Percentiles rank a stretch among this genome's conserved stretches.
Conservation (phyloP, 1,140 invertebrate genomes). For the Onthophagus taurus region DNA sequence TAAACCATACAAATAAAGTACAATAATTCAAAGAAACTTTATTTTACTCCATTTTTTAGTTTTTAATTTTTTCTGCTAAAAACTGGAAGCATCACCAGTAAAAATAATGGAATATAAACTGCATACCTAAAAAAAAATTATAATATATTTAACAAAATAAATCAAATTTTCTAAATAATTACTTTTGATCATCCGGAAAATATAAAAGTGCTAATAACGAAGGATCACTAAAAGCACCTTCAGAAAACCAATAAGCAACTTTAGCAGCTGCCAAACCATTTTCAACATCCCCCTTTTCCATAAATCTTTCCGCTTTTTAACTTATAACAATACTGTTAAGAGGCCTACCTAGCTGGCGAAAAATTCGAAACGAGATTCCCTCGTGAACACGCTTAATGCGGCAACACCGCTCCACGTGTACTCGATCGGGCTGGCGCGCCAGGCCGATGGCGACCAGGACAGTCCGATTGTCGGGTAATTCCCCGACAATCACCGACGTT, state of each 20-base stretch:
- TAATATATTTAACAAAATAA: conserved; percentile 10
- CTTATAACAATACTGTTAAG: no score
- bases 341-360: no score
- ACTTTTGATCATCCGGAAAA: conserved; percentile 98
- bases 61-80: conserved; percentile 36
- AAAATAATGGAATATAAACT: conserved; percentile 93
- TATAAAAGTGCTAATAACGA: conserved; percentile 90
- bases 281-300: conserved; percentile 46
- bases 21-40: not conserved
- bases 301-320: conserved; percentile 45
- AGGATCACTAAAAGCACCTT: conserved; percentile 75
- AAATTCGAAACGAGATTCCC: no score
- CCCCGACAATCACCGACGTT: no score
- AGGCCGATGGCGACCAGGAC: no score
- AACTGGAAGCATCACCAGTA: conserved; percentile 91
- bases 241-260: conserved; percentile 60
- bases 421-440: no score
- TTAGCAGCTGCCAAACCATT: conserved; percentile 54
- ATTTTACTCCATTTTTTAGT: not conserved
- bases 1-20: not conserved
- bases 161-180: conserved; percentile 35
- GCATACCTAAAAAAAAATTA: conserved; percentile 66
- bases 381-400: no score
- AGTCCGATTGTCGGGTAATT: no score
- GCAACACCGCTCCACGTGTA: no score